A percentile compares a stretch with the other conserved stretches of the same genome.
Evolutionary conservation across 64 coral and sea anemone genomes (phyloP).

Genomic region (Anthopleura sola): DNA sequence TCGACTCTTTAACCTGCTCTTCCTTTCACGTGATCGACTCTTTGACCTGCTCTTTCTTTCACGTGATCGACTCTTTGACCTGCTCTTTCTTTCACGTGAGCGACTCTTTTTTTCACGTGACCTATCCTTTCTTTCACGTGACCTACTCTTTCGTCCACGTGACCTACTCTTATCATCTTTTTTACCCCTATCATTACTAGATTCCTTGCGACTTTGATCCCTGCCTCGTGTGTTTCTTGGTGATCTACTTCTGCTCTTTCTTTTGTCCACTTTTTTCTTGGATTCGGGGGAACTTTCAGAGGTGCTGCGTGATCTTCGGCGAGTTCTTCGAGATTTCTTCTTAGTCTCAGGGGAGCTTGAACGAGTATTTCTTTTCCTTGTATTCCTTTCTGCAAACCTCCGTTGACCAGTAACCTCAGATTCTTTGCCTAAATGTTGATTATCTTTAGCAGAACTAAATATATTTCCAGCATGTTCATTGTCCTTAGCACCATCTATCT

Average conservation of each 20-base stretch:
- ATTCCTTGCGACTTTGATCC: neutral
- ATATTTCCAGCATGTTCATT: neutral
- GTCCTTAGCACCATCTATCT: neutral
- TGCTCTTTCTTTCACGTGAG: neutral
- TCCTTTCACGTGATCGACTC: no score
- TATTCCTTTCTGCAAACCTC: neutral
- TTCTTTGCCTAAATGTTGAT: neutral
- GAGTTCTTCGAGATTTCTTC: neutral
- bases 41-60: no score
- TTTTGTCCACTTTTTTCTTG: neutral
- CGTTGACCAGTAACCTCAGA: neutral
- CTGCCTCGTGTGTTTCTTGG: neutral
- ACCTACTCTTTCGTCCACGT: neutral
- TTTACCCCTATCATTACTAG: neutral
- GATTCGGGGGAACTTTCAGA: constrained; percentile 2
- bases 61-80: no score
- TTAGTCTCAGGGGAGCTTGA: neutral
- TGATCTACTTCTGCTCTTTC: constrained; percentile 1
- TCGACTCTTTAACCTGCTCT: no score
- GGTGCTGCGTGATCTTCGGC: neutral
- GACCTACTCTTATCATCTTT: neutral
- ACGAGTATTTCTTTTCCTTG: neutral
- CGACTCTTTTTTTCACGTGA: neutral
- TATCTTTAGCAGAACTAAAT: neutral
- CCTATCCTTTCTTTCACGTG: neutral